A percentile compares a stretch with the other conserved stretches of the same genome.
Conservation (phyloP, 2,113 vertebrate species). For the Bubalus kerabau region DNA sequence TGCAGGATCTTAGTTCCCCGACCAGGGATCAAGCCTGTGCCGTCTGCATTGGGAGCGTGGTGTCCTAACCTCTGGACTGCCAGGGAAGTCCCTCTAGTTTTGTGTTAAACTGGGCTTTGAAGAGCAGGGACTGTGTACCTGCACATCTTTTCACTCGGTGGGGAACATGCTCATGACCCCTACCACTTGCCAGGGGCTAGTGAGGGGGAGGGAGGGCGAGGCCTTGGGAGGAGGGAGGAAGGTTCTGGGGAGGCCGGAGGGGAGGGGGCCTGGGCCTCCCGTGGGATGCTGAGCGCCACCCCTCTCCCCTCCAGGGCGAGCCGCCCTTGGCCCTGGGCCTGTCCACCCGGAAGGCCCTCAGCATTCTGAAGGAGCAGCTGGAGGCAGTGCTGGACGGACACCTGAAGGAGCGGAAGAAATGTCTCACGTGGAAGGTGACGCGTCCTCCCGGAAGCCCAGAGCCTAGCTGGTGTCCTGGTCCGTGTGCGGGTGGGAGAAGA, state of each 20-base stretch:
- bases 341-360: constrained; percentile 90
- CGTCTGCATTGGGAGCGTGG: not conserved
- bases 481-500: not conserved
- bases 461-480: not conserved
- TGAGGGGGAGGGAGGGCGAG: not conserved
- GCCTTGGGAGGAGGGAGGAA: not conserved
- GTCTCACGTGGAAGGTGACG: constrained; percentile 85
- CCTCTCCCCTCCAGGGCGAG: constrained; percentile 82
- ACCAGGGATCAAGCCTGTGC: not conserved
- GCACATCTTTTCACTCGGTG: not conserved
- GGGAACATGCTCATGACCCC: not conserved
- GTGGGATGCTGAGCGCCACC: not conserved
- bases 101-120: constrained; percentile 1
- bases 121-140: not conserved
- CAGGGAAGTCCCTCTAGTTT: not conserved
- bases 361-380: constrained; percentile 89
- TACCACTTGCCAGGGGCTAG: not conserved
- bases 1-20: not conserved
- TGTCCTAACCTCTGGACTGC: not conserved
- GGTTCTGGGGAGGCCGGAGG: not conserved
- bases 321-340: constrained; percentile 88
- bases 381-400: constrained; percentile 88
- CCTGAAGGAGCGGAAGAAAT: constrained; percentile 83
- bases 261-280: not conserved
- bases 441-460: not conserved